Evolutionary conservation across 1,140 invertebrate species (phyloP).

Genomic region (Drosophila mayri): DNA sequence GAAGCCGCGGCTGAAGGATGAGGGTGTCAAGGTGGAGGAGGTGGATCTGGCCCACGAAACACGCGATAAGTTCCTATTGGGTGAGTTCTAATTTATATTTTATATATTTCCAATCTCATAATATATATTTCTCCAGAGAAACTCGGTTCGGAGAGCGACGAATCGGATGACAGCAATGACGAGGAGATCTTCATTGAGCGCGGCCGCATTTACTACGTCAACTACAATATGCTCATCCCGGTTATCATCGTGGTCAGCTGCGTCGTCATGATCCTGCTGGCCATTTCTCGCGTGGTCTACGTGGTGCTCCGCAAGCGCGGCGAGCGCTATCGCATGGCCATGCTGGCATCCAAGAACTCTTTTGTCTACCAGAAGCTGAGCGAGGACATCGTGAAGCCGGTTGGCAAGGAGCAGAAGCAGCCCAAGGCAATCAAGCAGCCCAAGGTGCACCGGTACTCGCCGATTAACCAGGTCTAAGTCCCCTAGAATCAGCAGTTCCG

Average conservation of each 20-base stretch:
- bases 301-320: slow-evolving; percentile 85
- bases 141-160: slow-evolving; percentile 65
- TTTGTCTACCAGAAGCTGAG: slow-evolving; percentile 87
- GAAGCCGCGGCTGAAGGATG: slow-evolving; percentile 56
- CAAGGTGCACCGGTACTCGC: slow-evolving; percentile 87
- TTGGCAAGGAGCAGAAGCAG: slow-evolving; percentile 85
- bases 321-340: slow-evolving; percentile 86
- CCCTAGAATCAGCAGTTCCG: slow-evolving; percentile 50
- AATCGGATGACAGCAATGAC: slow-evolving; percentile 72
- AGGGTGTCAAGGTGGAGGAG: slow-evolving; percentile 69
- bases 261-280: slow-evolving; percentile 85
- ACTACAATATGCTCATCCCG: slow-evolving; percentile 85
- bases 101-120: neutral
- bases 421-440: slow-evolving; percentile 86
- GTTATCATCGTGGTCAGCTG: slow-evolving; percentile 85
- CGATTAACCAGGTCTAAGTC: slow-evolving; percentile 84
- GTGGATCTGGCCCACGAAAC: slow-evolving; percentile 85
- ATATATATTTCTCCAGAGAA: slow-evolving; percentile 49
- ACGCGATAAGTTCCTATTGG: slow-evolving; percentile 65
- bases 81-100: slow-evolving; percentile 38
- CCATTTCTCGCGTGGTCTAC: slow-evolving; percentile 85
- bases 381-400: slow-evolving; percentile 86
- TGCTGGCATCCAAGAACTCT: slow-evolving; percentile 82
- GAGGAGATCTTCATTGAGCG: slow-evolving; percentile 85
- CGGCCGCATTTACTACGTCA: slow-evolving; percentile 85